A percentile compares a stretch with the other conserved stretches of the same genome.
phyloP scores from a whole-genome alignment of 1,140 invertebrate genomes.

The Idris sp. region DNA sequence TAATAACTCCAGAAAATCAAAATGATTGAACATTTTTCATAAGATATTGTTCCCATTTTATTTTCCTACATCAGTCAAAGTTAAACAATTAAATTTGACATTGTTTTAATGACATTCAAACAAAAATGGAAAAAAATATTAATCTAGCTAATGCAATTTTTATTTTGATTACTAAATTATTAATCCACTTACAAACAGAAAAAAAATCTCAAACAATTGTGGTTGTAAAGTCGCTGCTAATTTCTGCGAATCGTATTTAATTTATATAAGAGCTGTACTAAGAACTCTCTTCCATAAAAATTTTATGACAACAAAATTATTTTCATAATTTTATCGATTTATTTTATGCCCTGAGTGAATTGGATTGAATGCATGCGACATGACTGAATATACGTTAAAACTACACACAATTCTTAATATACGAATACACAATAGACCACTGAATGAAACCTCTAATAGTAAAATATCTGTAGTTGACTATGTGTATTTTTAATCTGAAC shows the following conservation, averaged over 20 bases:
- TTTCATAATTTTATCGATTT: constrained; percentile 32
- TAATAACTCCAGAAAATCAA: no score
- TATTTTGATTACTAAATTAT: no score
- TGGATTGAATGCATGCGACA: constrained; percentile 15
- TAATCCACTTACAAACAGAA: no score
- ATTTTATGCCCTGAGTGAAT: constrained; percentile 8
- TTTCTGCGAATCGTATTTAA: constrained; percentile 20
- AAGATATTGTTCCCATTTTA: no score
- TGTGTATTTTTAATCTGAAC: constrained; percentile 17
- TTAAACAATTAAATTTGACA: no score
- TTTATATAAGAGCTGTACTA: constrained; percentile 26
- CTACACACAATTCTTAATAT: constrained; percentile 46
- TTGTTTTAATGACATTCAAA: no score
- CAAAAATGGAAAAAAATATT: no score
- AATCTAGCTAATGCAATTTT: no score
- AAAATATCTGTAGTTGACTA: constrained; percentile 29
- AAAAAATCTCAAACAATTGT: no score
- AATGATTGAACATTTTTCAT: no score
- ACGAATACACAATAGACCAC: constrained; percentile 35
- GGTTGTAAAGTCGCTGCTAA: no score
- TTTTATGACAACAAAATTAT: constrained; percentile 29
- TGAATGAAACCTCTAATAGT: constrained; percentile 47
- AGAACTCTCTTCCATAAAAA: constrained; percentile 9
- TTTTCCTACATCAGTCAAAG: no score
- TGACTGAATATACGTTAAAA: constrained; percentile 32